These are phyloP conservation scores for Ctenopoma kingsleyae DNA, from an alignment of 2,797 vertebrate genomes.

Conservation along the genomic window DNA sequence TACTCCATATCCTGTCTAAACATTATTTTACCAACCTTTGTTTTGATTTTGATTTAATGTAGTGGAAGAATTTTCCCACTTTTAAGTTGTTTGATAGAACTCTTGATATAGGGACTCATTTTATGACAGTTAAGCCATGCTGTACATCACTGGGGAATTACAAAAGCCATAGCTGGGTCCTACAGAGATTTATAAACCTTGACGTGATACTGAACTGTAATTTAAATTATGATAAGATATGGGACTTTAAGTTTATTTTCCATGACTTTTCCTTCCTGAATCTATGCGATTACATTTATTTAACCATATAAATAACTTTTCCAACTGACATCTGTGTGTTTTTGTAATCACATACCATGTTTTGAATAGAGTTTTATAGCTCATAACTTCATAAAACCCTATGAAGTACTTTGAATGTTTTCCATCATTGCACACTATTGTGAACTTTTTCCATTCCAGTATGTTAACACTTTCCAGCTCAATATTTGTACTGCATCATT, in stretches of 20 bases:
- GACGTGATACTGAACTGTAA: slow-evolving; percentile 29
- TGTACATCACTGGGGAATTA: slow-evolving; percentile 15
- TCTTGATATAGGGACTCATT: slow-evolving; percentile 16
- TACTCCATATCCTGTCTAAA: slow-evolving; percentile 26
- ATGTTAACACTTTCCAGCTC: slow-evolving; percentile 28
- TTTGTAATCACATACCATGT: slow-evolving; percentile 57
- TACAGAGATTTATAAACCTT: slow-evolving; percentile 33
- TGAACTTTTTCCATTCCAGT: slow-evolving; percentile 49
- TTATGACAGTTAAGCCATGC: slow-evolving; percentile 16
- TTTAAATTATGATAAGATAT: slow-evolving; percentile 44
- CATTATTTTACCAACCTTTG: slow-evolving; percentile 20
- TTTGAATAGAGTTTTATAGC: slow-evolving; percentile 47
- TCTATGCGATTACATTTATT: slow-evolving; percentile 35
- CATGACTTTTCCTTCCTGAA: slow-evolving; percentile 44
- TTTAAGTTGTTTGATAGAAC: slow-evolving; percentile 29
- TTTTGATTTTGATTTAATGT: slow-evolving; percentile 24
- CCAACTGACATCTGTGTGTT: slow-evolving; percentile 50
- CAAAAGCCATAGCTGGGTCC: not conserved
- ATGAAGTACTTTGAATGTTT: slow-evolving; percentile 38
- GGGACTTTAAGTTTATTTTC: slow-evolving; percentile 36
- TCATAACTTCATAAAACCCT: slow-evolving; percentile 38
- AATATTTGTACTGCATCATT: slow-evolving; percentile 38
- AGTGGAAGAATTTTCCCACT: slow-evolving; percentile 22
- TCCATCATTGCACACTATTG: slow-evolving; percentile 17
- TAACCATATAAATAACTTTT: slow-evolving; percentile 36